Base-by-base conservation (phyloP, 2,113 vertebrate species). In the Bothrops jararaca region DNA sequence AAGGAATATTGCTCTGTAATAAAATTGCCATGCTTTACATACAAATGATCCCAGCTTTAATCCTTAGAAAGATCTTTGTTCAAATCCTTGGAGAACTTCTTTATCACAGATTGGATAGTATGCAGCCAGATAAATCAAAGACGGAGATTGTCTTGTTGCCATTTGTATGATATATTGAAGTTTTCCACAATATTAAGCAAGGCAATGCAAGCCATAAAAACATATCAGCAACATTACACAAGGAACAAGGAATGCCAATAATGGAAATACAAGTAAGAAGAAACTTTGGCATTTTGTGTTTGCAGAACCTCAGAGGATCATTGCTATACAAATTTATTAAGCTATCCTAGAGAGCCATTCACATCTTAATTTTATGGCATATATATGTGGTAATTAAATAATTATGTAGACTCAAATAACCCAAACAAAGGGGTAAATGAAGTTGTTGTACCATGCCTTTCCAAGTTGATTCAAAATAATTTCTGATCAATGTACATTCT, bases 301-400 rank as follows among this genome's bases (percentile, higher is more conserved):
- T 74, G 15, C 92, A 96, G 86, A 95, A 95, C 92, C 91, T 94
- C 86, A 92, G 56, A 94, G 60, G 23, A 29, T 94, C 89, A 95
- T 87, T 95, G 93, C 92, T 93, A 94, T 89, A 91, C 96, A 95
- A 96, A 95, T 20, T 96, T 86, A 96, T 95, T 94, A 91, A 93
- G 54, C 90, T 90, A 93, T 45, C 8, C 94, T 69, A 91, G 95
- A 94, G 42, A 96, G 94, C 89, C 93, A 87, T 95, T 96, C 93
- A 94, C 91, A 96, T 94, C 86, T 96, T 96, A 95, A 39, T 96
- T 94, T 92, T 94, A 96, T 93, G 94, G 91, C 58, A 95, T 95
- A 94, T 52, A 96, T 50, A 90, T 50, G 94, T 42, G 95, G 60
- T 89, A 89, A 95, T 88, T 34, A 6, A 94, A 95, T 93, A 90